phyloP scores from a whole-genome alignment of 2,797 vertebrate genomes.

The Sebastes paucispinis region DNA sequence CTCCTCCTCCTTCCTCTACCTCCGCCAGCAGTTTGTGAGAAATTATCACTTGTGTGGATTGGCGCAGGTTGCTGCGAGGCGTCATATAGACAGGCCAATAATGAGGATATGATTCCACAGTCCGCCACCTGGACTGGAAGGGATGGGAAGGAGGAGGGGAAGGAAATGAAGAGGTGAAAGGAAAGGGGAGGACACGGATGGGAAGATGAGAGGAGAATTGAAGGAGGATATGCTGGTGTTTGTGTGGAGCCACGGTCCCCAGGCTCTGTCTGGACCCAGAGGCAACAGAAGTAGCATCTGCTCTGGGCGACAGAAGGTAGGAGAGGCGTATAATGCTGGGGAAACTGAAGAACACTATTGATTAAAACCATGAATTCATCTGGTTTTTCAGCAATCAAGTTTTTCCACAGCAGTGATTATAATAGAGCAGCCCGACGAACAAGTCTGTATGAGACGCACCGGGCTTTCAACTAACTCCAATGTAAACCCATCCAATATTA shows the following conservation, averaged over 20 bases:
- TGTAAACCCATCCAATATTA: not conserved
- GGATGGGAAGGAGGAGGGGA: not conserved
- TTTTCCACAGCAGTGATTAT: constrained; percentile 8
- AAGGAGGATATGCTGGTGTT: constrained; percentile 50
- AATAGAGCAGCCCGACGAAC: not conserved
- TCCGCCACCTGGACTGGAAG: constrained; percentile 40
- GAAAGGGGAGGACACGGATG: not conserved
- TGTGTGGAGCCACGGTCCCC: constrained; percentile 44
- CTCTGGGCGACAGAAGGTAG: constrained; percentile 19
- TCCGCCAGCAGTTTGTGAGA: constrained; percentile 33
- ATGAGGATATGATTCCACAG: constrained; percentile 57
- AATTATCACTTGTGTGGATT: constrained; percentile 60
- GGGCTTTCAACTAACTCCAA: not conserved
- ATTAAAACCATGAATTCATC: constrained; percentile 30
- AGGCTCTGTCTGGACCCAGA: constrained; percentile 57
- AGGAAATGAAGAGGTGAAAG: constrained; percentile 24
- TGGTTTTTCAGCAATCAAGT: constrained; percentile 3
- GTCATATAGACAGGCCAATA: constrained; percentile 53
- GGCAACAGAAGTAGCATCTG: constrained; percentile 56
- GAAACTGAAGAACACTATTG: constrained; percentile 26
- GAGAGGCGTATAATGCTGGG: constrained; percentile 1
- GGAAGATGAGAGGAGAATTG: constrained; percentile 23
- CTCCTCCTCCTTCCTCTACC: constrained; percentile 18
- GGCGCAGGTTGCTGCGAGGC: constrained; percentile 42
- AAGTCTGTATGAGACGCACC: no score